Evolutionary conservation across 2,113 vertebrate species (phyloP).

Genomic region (Neolamprologus ventralis): DNA sequence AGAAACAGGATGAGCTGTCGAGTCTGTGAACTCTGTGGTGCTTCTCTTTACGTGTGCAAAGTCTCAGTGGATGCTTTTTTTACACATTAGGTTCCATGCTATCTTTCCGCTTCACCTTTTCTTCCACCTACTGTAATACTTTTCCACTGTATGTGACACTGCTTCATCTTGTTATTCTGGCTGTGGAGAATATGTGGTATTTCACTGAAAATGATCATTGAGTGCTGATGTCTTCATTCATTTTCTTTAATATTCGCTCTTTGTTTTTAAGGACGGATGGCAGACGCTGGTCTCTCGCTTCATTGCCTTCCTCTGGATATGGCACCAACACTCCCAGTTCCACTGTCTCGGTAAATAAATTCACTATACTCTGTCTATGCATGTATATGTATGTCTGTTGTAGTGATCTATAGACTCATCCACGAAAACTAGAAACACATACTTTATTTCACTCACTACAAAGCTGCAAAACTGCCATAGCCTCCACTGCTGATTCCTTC

Average conservation of each 20-base stretch:
- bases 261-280: slow-evolving; percentile 81
- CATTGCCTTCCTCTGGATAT: slow-evolving; percentile 93
- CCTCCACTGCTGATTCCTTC: neutral
- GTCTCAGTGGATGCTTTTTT: neutral
- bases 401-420: neutral
- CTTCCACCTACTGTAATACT: neutral
- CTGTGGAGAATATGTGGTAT: neutral
- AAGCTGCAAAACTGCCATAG: neutral
- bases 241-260: neutral
- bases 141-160: neutral
- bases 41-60: neutral
- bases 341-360: slow-evolving; percentile 88
- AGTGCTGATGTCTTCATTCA: neutral
- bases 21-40: neutral
- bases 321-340: slow-evolving; percentile 98
- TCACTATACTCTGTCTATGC: neutral
- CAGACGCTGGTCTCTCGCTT: slow-evolving; percentile 95
- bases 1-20: neutral
- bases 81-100: neutral
- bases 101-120: neutral
- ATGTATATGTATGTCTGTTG: neutral
- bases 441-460: neutral
- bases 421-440: neutral
- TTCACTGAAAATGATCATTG: neutral
- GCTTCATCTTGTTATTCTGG: neutral